A percentile compares a stretch with the other conserved stretches of the same genome.
Conservation (phyloP, 2,113 vertebrate species). For the Mesocricetus auratus region DNA sequence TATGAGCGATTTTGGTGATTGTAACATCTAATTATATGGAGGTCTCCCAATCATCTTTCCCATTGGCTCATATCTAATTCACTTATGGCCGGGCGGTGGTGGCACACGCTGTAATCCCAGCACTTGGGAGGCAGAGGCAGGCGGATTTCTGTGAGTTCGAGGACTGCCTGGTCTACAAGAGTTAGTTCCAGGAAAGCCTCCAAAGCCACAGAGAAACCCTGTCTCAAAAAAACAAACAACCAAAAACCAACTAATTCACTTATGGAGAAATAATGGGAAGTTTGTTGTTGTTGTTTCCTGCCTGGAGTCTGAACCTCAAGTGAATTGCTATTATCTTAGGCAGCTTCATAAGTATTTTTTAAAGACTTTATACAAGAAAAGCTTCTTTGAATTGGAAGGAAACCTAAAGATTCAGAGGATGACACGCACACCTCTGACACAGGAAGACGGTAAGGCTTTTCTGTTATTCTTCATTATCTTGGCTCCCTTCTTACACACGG, state of each 20-base stretch:
- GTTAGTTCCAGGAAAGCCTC: too few relatives aligned
- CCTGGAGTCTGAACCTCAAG: background rate
- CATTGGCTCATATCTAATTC: conserved; percentile 32
- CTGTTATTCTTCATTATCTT: background rate
- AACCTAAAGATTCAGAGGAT: background rate
- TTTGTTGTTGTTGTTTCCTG: background rate
- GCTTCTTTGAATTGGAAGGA: background rate
- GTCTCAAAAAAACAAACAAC: too few relatives aligned
- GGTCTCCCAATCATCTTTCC: background rate
- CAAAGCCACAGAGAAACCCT: too few relatives aligned
- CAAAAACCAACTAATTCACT: conserved; percentile 54
- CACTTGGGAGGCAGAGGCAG: too few relatives aligned
- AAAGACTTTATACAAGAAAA: conserved; percentile 36
- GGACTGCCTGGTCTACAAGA: too few relatives aligned
- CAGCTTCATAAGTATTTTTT: background rate
- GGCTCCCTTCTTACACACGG: background rate
- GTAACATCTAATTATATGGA: background rate
- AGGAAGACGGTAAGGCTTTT: background rate
- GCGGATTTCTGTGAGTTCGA: too few relatives aligned
- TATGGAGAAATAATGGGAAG: background rate
- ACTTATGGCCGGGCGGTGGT: too few relatives aligned
- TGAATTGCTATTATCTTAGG: background rate
- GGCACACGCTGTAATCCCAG: too few relatives aligned
- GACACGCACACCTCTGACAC: background rate
- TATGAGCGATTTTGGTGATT: background rate